Conservation (phyloP, 2,797 vertebrate species). For the Sciurus vulgaris region DNA sequence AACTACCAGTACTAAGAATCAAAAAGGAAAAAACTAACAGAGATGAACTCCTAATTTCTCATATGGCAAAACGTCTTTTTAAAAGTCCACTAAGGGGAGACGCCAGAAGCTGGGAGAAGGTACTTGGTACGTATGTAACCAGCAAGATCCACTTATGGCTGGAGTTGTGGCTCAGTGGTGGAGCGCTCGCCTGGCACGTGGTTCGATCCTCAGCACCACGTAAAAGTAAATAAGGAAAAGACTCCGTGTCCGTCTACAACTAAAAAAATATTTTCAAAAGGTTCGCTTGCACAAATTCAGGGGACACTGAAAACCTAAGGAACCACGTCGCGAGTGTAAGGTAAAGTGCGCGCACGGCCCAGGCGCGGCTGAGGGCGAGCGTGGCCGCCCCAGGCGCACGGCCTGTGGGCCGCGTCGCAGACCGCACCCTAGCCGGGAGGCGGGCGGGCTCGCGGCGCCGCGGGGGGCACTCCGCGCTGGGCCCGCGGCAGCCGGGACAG, state of each 20-base stretch:
- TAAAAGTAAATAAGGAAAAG: no score
- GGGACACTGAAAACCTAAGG: neutral
- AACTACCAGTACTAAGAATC: neutral
- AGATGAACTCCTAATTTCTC: neutral
- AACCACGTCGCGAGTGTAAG: neutral
- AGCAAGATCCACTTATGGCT: neutral
- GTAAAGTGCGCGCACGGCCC: neutral
- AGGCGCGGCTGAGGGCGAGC: no score
- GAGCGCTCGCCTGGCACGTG: no score
- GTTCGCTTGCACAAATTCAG: neutral
- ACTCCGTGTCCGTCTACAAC: no score
- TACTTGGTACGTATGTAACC: neutral
- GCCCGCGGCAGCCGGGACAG: no score
- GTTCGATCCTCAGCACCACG: no score
- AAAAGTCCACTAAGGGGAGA: slow-evolving; percentile 29
- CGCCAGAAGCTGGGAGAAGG: neutral
- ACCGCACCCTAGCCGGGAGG: no score
- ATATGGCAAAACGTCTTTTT: neutral
- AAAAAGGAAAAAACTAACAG: neutral
- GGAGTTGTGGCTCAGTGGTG: no score
- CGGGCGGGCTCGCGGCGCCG: no score
- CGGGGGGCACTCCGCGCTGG: no score
- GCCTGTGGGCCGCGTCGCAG: no score
- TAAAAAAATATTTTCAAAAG: neutral
- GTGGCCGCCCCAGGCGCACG: no score